Evolutionary conservation across 2,113 vertebrate genomes (phyloP).

Genomic region (Mobula birostris): DNA sequence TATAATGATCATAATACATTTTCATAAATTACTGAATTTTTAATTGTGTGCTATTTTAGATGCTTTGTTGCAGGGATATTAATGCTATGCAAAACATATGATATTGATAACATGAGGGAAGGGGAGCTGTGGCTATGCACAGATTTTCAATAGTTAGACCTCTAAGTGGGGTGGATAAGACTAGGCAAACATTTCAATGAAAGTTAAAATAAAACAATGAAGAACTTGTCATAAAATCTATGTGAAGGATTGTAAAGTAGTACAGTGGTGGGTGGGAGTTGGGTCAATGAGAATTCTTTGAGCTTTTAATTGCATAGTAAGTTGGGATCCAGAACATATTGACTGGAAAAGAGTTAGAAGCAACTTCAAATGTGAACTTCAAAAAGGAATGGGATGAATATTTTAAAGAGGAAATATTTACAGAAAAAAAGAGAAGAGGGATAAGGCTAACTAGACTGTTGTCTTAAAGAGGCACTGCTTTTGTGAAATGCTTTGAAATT

Average conservation of each 20-base stretch:
- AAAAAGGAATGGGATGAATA: background rate
- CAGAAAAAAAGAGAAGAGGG: background rate
- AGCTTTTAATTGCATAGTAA: background rate
- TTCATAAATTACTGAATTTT: background rate
- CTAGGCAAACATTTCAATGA: background rate
- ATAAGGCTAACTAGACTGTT: too few relatives aligned
- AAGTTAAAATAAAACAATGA: background rate
- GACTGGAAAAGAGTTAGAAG: background rate
- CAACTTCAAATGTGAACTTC: background rate
- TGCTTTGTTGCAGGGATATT: too few relatives aligned
- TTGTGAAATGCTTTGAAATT: background rate
- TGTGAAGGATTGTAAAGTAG: too few relatives aligned
- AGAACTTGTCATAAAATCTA: background rate
- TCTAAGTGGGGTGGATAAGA: background rate
- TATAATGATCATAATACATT: background rate
- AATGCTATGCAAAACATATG: too few relatives aligned
- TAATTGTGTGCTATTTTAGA: background rate
- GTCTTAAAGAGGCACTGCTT: background rate
- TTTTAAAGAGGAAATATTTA: background rate
- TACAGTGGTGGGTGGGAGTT: background rate
- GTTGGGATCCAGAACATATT: background rate
- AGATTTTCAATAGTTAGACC: background rate
- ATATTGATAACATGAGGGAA: background rate
- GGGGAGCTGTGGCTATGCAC: background rate
- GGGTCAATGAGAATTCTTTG: too few relatives aligned